These are phyloP conservation scores for Platerodrilus igneus DNA, from an alignment of 2,888 invertebrate species.

Conservation along the genomic window DNA sequence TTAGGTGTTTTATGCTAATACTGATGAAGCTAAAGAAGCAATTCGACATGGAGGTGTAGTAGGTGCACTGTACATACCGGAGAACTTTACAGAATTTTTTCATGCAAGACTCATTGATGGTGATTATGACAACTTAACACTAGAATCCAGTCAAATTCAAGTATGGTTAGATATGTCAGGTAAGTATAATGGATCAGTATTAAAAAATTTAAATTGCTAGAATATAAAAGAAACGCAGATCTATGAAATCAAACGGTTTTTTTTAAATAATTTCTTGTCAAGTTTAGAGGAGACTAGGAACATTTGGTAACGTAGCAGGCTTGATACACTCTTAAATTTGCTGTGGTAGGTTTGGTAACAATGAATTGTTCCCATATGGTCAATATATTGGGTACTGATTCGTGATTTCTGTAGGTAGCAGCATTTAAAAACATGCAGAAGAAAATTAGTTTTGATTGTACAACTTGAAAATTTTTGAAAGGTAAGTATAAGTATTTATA, in stretches of 20 bases:
- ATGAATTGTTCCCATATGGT: no score
- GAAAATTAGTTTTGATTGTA: constrained; percentile 75
- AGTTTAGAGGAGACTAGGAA: constrained; percentile 59
- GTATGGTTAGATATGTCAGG: constrained; percentile 74
- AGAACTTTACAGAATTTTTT: constrained; percentile 68
- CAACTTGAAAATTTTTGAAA: no score
- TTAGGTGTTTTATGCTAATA: constrained; percentile 52
- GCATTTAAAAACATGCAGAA: constrained; percentile 62
- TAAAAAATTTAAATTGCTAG: no score
- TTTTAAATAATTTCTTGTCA: constrained; percentile 61
- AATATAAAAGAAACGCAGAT: constrained; percentile 66
- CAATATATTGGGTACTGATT: no score
- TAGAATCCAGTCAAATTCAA: constrained; percentile 62
- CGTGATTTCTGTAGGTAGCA: no score
- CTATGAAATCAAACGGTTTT: no score
- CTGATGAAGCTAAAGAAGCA: constrained; percentile 52
- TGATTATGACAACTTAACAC: no score
- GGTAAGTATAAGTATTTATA: no score
- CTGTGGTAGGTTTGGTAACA: no score
- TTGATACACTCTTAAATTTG: no score
- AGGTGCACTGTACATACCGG: constrained; percentile 63
- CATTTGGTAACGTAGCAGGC: no score
- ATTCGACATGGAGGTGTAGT: constrained; percentile 55
- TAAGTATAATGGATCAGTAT: no score
- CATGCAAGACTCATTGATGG: constrained; percentile 56